A percentile compares a stretch with the other conserved stretches of the same genome.
Conservation (phyloP, 1,140 invertebrate species). For the Drepana arcuata region DNA sequence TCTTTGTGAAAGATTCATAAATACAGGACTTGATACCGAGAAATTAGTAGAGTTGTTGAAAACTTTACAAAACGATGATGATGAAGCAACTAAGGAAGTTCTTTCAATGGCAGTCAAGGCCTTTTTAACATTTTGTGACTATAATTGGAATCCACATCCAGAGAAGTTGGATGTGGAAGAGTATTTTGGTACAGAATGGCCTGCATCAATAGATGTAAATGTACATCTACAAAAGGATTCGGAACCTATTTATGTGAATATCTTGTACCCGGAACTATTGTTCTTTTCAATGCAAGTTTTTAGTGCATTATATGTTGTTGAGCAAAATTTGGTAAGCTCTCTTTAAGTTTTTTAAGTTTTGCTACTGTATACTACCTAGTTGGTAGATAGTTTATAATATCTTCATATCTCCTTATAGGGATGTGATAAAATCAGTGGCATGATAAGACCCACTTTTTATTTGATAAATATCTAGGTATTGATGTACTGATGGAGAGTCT, state of each 20-base stretch:
- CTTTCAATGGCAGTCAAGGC: conserved; percentile 30
- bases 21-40: conserved; percentile 21
- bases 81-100: conserved; percentile 13
- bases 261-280: conserved; percentile 76
- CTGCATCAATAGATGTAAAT: conserved; percentile 49
- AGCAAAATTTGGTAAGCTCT: conserved; percentile 53
- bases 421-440: too few species aligned
- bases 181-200: conserved; percentile 59
- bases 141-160: conserved; percentile 86
- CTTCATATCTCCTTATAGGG: too few species aligned
- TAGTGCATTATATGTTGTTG: conserved; percentile 51
- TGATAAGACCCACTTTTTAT: not conserved
- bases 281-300: conserved; percentile 79
- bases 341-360: too few species aligned
- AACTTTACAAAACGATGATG: conserved; percentile 25
- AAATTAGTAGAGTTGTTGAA: conserved; percentile 24
- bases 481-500: too few species aligned
- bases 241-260: conserved; percentile 78
- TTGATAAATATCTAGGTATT: not conserved
- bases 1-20: conserved; percentile 32
- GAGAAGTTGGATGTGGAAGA: conserved; percentile 43
- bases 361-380: too few species aligned
- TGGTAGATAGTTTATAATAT: too few species aligned
- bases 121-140: conserved; percentile 82
- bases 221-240: conserved; percentile 71